Evolutionary conservation across 2,888 invertebrate species (phyloP).

Genomic region (Ichneumoninae sp.): DNA sequence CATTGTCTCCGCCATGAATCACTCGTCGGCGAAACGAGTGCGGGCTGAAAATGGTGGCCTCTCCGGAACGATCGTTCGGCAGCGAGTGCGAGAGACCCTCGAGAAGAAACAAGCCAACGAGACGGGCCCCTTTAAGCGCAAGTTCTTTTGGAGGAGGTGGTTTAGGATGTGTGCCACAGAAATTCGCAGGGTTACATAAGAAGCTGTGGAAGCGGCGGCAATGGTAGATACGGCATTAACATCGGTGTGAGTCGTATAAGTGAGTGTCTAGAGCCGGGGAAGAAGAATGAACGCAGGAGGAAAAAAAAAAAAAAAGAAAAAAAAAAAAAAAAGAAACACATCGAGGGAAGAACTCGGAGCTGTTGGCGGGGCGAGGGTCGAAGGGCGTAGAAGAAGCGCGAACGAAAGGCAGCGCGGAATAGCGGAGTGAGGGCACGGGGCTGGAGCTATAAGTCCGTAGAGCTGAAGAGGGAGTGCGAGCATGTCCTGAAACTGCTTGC

Average conservation of each 20-base stretch:
- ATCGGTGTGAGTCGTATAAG: constrained; percentile 17
- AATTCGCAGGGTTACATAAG: constrained; percentile 19
- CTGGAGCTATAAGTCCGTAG: constrained; percentile 36
- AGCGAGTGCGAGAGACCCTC: constrained; percentile 16
- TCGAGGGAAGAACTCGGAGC: constrained; percentile 36
- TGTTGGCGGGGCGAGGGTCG: constrained; percentile 44
- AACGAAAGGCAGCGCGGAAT: constrained; percentile 16
- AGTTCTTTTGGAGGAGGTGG: constrained; percentile 7
- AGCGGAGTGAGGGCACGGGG: constrained; percentile 7
- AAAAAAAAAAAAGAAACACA: constrained; percentile 16
- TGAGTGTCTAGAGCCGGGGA: constrained; percentile 37
- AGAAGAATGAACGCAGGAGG: neutral
- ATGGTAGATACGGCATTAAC: constrained; percentile 20
- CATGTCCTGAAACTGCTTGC: constrained; percentile 78
- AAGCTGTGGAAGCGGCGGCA: constrained; percentile 8
- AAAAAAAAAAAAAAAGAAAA: neutral
- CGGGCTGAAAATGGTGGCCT: constrained; percentile 34
- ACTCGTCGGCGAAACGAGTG: constrained; percentile 21
- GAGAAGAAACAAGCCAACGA: constrained; percentile 21
- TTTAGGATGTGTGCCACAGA: constrained; percentile 15
- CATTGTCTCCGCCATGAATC: constrained; percentile 44
- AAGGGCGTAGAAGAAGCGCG: constrained; percentile 42
- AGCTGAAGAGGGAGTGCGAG: constrained; percentile 61
- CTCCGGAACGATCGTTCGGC: constrained; percentile 24
- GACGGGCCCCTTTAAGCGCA: constrained; percentile 24